Base-by-base conservation (phyloP, 2,113 vertebrate species). In the Physeter macrocephalus region DNA sequence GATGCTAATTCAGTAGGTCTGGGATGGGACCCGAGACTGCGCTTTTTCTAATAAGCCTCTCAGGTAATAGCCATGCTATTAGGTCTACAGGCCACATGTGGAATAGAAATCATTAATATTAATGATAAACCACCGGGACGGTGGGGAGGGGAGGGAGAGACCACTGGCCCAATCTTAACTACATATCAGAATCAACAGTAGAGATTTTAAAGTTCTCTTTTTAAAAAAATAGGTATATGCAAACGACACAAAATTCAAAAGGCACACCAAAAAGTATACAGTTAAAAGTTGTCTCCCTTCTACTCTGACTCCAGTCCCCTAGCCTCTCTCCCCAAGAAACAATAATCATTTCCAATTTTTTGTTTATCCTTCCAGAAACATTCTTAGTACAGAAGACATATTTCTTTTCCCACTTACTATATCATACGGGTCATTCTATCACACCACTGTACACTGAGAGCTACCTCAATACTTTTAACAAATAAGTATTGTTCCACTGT, bases 11-110 rank as follows among this genome's bases (percentile, higher is more conserved):
- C 9, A 80, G 34, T 21, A 93, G 8, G 36, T 88, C 31, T 92
- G 31, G 15, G n/a, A 74, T 41, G 29, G 20, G 31, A 87, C 11
- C 36, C 61, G 75, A 95, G 78, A 82, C 64, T 69, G 18, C 87
- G 81, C 36, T 96, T 94, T 94, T 95, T 61, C 61, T 46, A 90
- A 81, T 12, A 94, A 96, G 78, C 18, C n/a, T 94, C 72, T 41
- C 49, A 69, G 23, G 21, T 94, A 20, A 61, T 11, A n/a, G 3
- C 41, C 69, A 88, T 27, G 34, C 5, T 80, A 21, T 9, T 81
- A 66, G 23, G 23, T 36, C 41, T 69, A 52, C 8, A 86, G 18
- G 74, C 3, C 36, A 85, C 69, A 69, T 14, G 72, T n/a, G 17
- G 36, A 93, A 75, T 54, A 87, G n/a, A 49, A 93, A 90, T 87